phyloP scores from a whole-genome alignment of 1,140 invertebrate species.

The Bombus fervidus region DNA sequence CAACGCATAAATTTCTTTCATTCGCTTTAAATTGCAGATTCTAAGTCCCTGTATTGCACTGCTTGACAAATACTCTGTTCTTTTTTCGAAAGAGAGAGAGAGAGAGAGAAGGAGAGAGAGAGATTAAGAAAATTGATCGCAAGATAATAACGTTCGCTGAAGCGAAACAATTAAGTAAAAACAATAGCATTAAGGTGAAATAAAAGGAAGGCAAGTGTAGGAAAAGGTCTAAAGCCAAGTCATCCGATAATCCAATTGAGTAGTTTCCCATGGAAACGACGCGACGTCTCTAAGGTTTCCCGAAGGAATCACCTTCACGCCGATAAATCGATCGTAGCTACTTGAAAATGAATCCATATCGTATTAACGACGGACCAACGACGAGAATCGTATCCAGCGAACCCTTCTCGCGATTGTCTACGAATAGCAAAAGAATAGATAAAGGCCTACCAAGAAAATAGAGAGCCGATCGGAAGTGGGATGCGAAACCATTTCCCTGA shows the following conservation, averaged over 20 bases:
- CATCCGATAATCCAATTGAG: constrained; percentile 46
- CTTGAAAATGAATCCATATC: constrained; percentile 51
- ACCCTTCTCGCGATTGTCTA: constrained; percentile 56
- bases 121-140: not conserved
- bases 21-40: not conserved
- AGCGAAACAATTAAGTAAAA: constrained; percentile 19
- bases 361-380: constrained; percentile 57
- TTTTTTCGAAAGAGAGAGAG: not conserved
- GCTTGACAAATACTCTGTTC: not conserved
- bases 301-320: constrained; percentile 40
- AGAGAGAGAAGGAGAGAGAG: too few relatives aligned
- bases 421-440: constrained; percentile 59
- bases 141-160: not conserved
- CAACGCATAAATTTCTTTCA: not conserved
- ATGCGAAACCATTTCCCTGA: constrained; percentile 22
- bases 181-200: constrained; percentile 26
- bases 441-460: constrained; percentile 59
- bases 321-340: constrained; percentile 60
- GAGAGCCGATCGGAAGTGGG: not conserved
- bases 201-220: constrained; percentile 21
- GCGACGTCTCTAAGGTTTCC: constrained; percentile 46
- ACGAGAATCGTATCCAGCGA: constrained; percentile 52
- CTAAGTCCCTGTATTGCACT: not conserved
- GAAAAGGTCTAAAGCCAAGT: constrained; percentile 29
- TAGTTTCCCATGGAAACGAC: constrained; percentile 42